Evolutionary conservation across 2,113 vertebrate species (phyloP), one percentile per base, ranked within the genome.

Genomic region (Tragelaphus buxtoni): DNA sequence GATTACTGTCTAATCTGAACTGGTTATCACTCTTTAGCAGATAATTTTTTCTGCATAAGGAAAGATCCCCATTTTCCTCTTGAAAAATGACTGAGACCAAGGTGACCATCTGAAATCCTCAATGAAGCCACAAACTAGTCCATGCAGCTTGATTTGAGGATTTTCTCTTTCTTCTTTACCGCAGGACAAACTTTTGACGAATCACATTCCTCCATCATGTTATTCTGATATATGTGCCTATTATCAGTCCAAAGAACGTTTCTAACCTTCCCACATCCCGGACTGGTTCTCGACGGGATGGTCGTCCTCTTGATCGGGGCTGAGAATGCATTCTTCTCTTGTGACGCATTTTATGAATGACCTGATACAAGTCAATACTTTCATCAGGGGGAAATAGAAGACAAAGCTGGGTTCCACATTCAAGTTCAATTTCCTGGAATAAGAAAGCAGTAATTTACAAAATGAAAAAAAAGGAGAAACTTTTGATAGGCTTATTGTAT

Each of bases 191-290:
- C 98, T 99, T 98, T 98, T 99, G 99, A 98, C 98, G 99, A 99
- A 99, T 99, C 98, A 98, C 86, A 99, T 98, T 99, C 99, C 99
- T 99, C 99, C 99, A 98, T 99, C 99, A 99, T 96, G 99, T 99
- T 99, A 99, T 99, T 98, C 99, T 99, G 98, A 99, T 94, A 99
- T 98, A 99, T 98, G 99, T 98, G 99, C 99, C 98, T 99, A 99
- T 97, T 99, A 99, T 99, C 99, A 99, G 99, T 99, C 99, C 99
- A 99, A 99, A 99, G 99, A 99, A 99, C 98, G 98, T 99, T 99
- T 99, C 99, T 99, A 99, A 99, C 99, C 99, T 99, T 99, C 99
- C 99, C 99, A 99, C 99, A 97, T 99, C 99, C 97, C 99, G 99
- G 98, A 99, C 99, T 58, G 99, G 99, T 98, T 99, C 99, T 98